Evolutionary conservation across 2,888 invertebrate genomes (phyloP), one percentile per base, ranked within the genome.

Genomic region (Chymomyza caudatula): DNA sequence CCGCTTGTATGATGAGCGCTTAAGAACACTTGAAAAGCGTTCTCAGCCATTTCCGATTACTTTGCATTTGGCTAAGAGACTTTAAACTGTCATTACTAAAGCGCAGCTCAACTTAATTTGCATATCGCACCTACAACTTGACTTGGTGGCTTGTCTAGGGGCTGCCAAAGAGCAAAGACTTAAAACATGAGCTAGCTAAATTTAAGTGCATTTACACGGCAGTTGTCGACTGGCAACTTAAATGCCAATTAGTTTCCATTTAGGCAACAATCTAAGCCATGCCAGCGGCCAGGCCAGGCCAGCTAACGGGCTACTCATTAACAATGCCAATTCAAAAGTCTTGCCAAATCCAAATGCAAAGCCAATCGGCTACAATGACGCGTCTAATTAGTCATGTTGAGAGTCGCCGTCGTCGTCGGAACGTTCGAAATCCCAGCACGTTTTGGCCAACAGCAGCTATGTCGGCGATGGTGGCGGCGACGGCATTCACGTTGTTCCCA

Each of bases 341-440:
- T 78, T 68, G 61, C 42, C 56, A 42, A 74, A 74, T 76, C 76
- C 75, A 66, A 85, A 75, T 78, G 82, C 78, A 80, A 79, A 80
- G 83, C 86, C 79, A 85, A 80, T 85, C 74, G 73, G 78, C 73
- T 68, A 80, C 84, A 85, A 80, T 85, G 79, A 80, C 78, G 86
- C 84, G 81, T 80, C 80, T 80, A 80, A 80, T 80, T 80, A 80
- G 86, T 85, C 86, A 74, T 84, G 64, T 65, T 69, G 77, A 75
- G 77, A 75, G 68, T 62, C 60, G 56, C 29, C n/a, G 25, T 23
- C 2, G 29, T 51, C 1, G 19, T 20, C 13, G 15, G 67, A 22
- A 56, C 63, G 42, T 64, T 47, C 57, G 51, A 67, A 74, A 71
- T 77, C 86, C 77, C 84, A 68, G 70, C 84, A 85, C 79, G 79